Evolutionary conservation across 2,113 vertebrate species (phyloP), one percentile per base, ranked within the genome.

Genomic region (Dendropsophus ebraccatus): DNA sequence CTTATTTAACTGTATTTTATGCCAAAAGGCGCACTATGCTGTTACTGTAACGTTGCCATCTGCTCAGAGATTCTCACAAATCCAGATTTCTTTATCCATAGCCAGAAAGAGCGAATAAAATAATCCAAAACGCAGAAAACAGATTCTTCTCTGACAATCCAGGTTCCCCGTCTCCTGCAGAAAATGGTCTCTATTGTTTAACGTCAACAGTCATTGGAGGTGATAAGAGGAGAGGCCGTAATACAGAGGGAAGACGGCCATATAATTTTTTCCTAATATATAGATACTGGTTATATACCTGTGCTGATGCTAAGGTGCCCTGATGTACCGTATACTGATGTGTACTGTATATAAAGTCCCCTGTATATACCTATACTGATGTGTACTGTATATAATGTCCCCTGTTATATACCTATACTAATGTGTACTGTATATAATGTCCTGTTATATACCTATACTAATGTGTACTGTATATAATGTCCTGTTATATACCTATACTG

Each of bases 11-110:
- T 65, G 60, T 67, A 70, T 32, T 70, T 78, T 69, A 85, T 85
- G 83, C 60, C 84, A 85, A 85, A 85, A 85, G 84, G 75, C 84
- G 28, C 83, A 85, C 84, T 67, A 70, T 85, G 84, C 84, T 85
- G 84, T 79, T 74, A 72, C 65, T 85, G 74, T 85, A 85, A 79
- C 84, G 77, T 85, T 13, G 60, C 84, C 84, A 85, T 85, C 84
- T 85, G 84, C 58, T 85, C 75, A 49, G 77, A 78, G 45, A 85
- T 85, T 85, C 75, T 85, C 58, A 85, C 84, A 84, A 84, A 79
- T 85, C 75, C 75, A 85, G 84, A 85, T 85, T 85, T 70, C 60
- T 85, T 79, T 78, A 32, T 77, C 54, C 70, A 50, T 32, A 65
- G 83, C 83, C 83, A 85, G 83, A 75, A 77, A 76, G 58, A 77